A percentile compares a stretch with the other conserved stretches of the same genome.
phyloP scores from a whole-genome alignment of 1,140 invertebrate genomes.

The Diuraphis noxia region DNA sequence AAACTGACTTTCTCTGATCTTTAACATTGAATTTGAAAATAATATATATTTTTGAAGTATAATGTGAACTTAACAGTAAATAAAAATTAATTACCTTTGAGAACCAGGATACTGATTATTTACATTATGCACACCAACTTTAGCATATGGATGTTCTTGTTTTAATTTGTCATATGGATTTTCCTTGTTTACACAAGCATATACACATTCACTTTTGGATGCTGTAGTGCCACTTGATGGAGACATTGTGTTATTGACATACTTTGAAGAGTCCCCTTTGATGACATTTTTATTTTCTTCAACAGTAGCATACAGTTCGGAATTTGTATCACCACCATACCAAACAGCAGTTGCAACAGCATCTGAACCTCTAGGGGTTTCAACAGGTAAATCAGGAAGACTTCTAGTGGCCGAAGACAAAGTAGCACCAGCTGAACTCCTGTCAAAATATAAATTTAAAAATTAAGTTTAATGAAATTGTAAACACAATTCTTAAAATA shows the following conservation, averaged over 20 bases:
- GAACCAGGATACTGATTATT: conserved; percentile 25
- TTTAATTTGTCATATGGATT: conserved; percentile 59
- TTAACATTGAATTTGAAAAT: conserved; percentile 15
- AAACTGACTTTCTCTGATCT: not conserved
- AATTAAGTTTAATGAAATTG: not conserved
- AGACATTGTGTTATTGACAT: conserved; percentile 57
- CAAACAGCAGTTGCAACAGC: conserved; percentile 51
- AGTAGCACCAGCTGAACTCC: conserved; percentile 48
- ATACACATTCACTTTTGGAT: conserved; percentile 54
- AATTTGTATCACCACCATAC: conserved; percentile 58
- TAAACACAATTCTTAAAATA: not conserved
- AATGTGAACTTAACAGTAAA: not conserved
- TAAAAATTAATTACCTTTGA: conserved; percentile 25
- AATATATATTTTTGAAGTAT: not conserved
- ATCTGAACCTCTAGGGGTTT: conserved; percentile 55
- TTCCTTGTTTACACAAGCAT: conserved; percentile 58
- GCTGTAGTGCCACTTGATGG: conserved; percentile 53
- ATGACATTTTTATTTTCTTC: conserved; percentile 58
- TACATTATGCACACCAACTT: conserved; percentile 47
- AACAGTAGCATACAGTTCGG: conserved; percentile 61
- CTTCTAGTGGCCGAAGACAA: conserved; percentile 58
- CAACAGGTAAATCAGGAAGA: conserved; percentile 59
- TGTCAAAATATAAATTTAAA: conserved; percentile 12
- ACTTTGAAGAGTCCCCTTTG: conserved; percentile 55
- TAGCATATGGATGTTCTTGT: conserved; percentile 54